phyloP scores from a whole-genome alignment of 2,113 vertebrate genomes.

The Bolborhynchus lineola region DNA sequence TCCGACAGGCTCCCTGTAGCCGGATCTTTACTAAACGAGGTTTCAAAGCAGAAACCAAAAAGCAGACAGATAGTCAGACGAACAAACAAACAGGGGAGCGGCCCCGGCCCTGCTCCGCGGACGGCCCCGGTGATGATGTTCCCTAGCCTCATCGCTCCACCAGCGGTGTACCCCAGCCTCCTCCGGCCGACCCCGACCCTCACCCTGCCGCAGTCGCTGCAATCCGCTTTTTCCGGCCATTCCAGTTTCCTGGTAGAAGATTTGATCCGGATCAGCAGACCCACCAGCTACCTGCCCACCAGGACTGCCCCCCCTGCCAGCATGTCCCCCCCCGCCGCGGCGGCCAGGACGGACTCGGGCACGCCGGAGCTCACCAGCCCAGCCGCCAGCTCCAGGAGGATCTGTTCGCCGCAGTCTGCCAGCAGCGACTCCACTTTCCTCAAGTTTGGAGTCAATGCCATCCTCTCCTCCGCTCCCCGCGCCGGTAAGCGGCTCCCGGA shows the following conservation, averaged over 20 bases:
- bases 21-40: constrained; percentile 58
- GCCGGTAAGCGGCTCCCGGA: constrained; percentile 74
- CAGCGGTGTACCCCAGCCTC: constrained; percentile 87
- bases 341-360: constrained; percentile 66
- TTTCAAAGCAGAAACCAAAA: constrained; percentile 51
- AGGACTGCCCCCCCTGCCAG: constrained; percentile 73
- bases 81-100: neutral
- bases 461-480: constrained; percentile 87
- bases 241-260: constrained; percentile 95
- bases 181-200: constrained; percentile 84
- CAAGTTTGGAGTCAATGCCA: constrained; percentile 96
- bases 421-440: constrained; percentile 81
- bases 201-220: constrained; percentile 83
- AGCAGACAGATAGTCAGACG: neutral
- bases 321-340: constrained; percentile 72
- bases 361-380: constrained; percentile 64
- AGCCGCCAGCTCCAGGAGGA: constrained; percentile 48
- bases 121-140: constrained; percentile 85
- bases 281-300: constrained; percentile 79
- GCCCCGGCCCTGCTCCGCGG: constrained; percentile 7
- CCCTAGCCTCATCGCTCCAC: constrained; percentile 87
- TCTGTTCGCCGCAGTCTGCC: constrained; percentile 71
- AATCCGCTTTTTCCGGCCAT: constrained; percentile 79
- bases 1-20: constrained; percentile 41
- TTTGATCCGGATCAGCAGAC: constrained; percentile 86